Evolutionary conservation across 2,888 invertebrate species (phyloP).

Genomic region (Nephrotoma appendiculata): DNA sequence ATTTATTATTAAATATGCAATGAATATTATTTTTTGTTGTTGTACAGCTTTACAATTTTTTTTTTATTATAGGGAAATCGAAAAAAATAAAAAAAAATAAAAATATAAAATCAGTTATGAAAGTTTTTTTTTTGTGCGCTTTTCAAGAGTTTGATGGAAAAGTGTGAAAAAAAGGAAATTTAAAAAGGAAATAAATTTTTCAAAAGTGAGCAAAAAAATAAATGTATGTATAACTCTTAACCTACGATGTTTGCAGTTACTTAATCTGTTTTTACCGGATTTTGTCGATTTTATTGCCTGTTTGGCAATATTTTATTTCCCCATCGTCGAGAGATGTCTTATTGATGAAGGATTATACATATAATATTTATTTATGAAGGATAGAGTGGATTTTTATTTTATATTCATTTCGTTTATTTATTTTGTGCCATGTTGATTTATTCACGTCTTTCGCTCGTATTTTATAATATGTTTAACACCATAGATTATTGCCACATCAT

Average conservation of each 20-base stretch:
- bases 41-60: not conserved
- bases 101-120: not conserved
- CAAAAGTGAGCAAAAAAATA: not conserved
- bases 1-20: slow-evolving; percentile 4
- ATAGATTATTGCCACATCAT: not conserved
- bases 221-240: not conserved
- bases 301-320: not conserved
- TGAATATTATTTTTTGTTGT: not conserved
- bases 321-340: not conserved
- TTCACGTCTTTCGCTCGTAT: not conserved
- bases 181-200: slow-evolving; percentile 2
- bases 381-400: not conserved
- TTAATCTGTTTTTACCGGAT: not conserved
- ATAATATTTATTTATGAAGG: not conserved
- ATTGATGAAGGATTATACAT: not conserved
- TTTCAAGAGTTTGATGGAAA: not conserved
- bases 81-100: not conserved
- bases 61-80: not conserved
- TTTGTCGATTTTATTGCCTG: not conserved
- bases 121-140: not conserved
- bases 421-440: not conserved
- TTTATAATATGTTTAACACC: not conserved
- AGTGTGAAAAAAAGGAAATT: slow-evolving; percentile 2
- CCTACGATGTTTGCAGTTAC: not conserved
- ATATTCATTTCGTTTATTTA: not conserved